phyloP scores from a whole-genome alignment of 2,888 invertebrate genomes.

The Spatulosminthurus flaviceps region DNA sequence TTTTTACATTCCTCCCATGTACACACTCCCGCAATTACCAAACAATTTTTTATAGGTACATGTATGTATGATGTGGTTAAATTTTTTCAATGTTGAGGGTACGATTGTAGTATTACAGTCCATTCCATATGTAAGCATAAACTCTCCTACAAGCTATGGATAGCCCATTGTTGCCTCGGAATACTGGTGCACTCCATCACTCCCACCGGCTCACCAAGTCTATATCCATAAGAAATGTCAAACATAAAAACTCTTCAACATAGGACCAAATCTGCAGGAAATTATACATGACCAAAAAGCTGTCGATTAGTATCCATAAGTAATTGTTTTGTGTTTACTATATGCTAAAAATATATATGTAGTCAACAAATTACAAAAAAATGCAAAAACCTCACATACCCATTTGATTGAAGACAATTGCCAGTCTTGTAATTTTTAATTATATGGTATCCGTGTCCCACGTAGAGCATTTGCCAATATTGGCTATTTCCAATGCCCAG shows the following conservation, averaged over 20 bases:
- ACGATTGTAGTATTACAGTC: too few species aligned
- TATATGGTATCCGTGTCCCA: conserved; percentile 48
- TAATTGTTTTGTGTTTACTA: too few species aligned
- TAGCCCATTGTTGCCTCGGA: conserved; percentile 51
- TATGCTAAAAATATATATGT: too few species aligned
- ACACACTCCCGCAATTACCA: too few species aligned
- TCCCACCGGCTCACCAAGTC: conserved; percentile 45
- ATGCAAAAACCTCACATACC: conserved; percentile 22
- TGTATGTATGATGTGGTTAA: too few species aligned
- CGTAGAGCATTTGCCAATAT: conserved; percentile 47
- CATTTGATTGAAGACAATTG: conserved; percentile 46
- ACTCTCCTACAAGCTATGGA: conserved; percentile 35
- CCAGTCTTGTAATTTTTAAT: conserved; percentile 48
- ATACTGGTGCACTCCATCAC: conserved; percentile 34
- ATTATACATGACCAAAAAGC: too few species aligned
- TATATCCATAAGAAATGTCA: too few species aligned
- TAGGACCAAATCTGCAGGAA: conserved; percentile 43
- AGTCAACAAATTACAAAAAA: background rate
- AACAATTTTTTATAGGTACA: too few species aligned
- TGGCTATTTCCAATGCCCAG: conserved; percentile 39
- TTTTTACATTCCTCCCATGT: too few species aligned
- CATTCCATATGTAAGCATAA: background rate
- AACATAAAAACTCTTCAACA: too few species aligned
- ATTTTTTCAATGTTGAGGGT: too few species aligned
- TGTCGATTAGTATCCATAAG: too few species aligned